Evolutionary conservation across 2,888 invertebrate genomes (phyloP).

Genomic region (Drosophila fulvimacula): DNA sequence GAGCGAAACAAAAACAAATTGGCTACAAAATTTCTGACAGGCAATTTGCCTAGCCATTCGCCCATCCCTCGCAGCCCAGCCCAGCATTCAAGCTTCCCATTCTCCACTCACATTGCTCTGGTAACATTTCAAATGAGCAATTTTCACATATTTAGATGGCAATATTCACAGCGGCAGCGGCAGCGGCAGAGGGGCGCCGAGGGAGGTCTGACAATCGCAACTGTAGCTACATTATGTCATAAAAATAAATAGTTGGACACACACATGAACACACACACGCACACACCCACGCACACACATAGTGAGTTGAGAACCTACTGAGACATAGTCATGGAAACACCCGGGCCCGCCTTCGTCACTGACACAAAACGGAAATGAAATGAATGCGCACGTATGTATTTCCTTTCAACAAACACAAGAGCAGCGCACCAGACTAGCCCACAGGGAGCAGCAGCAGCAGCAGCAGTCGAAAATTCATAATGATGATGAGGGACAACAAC

Average conservation of each 20-base stretch:
- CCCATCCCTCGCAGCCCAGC: neutral
- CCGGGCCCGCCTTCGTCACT: constrained; percentile 8
- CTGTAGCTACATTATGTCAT: constrained; percentile 72
- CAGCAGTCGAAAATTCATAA: constrained; percentile 47
- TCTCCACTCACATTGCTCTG: constrained; percentile 19
- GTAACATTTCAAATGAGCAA: constrained; percentile 75
- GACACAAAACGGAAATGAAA: constrained; percentile 58
- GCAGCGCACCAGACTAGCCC: constrained; percentile 25
- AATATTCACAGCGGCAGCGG: constrained; percentile 50
- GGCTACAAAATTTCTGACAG: constrained; percentile 77
- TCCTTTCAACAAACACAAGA: constrained; percentile 53
- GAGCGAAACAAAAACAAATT: constrained; percentile 64
- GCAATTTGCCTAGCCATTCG: constrained; percentile 70
- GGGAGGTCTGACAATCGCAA: constrained; percentile 32
- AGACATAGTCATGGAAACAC: constrained; percentile 52
- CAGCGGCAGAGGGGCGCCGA: neutral
- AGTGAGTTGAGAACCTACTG: constrained; percentile 43
- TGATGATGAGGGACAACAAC: constrained; percentile 55
- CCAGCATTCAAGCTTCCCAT: neutral
- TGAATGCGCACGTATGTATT: constrained; percentile 57
- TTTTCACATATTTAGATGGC: constrained; percentile 77
- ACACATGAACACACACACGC: constrained; percentile 26
- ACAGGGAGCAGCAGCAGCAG: constrained; percentile 1
- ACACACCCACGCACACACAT: constrained; percentile 13
- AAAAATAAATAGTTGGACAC: constrained; percentile 75